A percentile compares a stretch with the other conserved stretches of the same genome.
Evolutionary conservation across 2,888 invertebrate genomes (phyloP).

Genomic region (Pachliopta kotzebuea): DNA sequence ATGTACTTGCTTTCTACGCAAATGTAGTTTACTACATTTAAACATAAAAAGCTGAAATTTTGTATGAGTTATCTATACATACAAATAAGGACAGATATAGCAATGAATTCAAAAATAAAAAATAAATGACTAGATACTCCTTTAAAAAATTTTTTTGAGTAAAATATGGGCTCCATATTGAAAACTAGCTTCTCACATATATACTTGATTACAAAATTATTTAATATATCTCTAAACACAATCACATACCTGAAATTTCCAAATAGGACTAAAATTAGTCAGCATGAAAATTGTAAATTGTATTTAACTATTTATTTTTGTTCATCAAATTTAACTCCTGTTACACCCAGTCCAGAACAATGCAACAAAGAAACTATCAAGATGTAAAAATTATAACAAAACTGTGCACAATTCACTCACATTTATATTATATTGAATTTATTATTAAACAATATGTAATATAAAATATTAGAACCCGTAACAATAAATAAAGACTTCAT

Average conservation of each 20-base stretch:
- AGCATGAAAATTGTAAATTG: constrained; percentile 2
- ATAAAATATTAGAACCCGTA: neutral
- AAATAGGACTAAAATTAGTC: neutral
- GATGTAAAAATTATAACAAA: neutral
- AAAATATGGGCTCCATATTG: too few relatives aligned
- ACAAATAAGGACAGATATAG: neutral
- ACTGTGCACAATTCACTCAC: neutral
- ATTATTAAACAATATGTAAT: neutral
- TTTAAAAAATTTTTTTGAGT: too few relatives aligned
- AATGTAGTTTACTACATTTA: too few relatives aligned
- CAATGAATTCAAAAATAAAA: neutral
- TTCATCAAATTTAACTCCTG: neutral
- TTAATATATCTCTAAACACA: neutral
- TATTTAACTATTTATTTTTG: neutral
- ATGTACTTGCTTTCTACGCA: too few relatives aligned
- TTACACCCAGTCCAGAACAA: neutral
- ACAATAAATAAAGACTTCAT: neutral
- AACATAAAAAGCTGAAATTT: too few relatives aligned
- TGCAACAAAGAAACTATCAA: neutral
- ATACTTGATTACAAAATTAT: neutral
- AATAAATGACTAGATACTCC: neutral
- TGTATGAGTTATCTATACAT: neutral
- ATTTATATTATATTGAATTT: neutral
- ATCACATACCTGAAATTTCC: constrained; percentile 11
- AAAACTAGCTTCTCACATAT: neutral